Conservation (phyloP, 2,113 vertebrate genomes). For the Tyto alba region DNA sequence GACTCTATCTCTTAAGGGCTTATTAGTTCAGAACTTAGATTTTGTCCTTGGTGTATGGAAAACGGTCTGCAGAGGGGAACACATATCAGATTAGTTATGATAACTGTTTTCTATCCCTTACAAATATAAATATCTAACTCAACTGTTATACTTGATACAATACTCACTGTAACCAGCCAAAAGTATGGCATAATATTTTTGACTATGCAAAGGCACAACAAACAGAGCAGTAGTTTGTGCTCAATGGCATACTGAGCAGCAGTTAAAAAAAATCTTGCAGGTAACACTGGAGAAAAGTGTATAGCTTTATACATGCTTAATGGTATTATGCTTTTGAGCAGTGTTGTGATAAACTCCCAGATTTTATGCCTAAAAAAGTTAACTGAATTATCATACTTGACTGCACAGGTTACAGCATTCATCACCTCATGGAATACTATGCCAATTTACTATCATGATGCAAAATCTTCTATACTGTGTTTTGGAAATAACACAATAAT, state of each 20-base stretch:
- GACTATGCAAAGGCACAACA: conserved; percentile 26
- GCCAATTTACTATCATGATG: not conserved
- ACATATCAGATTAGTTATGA: conserved; percentile 16
- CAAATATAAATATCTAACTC: conserved; percentile 45
- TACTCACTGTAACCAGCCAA: conserved; percentile 39
- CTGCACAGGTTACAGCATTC: not conserved
- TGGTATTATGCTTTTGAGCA: not conserved
- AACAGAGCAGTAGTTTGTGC: not conserved
- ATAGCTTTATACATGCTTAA: not conserved
- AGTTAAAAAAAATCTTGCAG: conserved; percentile 8
- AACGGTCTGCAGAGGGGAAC: conserved; percentile 33
- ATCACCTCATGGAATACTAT: not conserved
- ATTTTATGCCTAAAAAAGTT: not conserved
- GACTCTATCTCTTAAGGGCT: conserved; percentile 65
- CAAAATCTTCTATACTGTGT: not conserved
- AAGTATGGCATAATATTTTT: conserved; percentile 42
- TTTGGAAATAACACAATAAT: not conserved
- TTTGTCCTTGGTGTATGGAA: conserved; percentile 61
- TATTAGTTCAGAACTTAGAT: conserved; percentile 70
- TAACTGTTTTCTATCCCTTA: conserved; percentile 34
- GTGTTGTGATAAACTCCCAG: not conserved
- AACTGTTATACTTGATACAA: conserved; percentile 31
- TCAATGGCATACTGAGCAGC: not conserved
- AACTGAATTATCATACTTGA: conserved; percentile 11
- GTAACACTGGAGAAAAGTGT: not conserved